These are phyloP conservation scores for Characodon lateralis DNA, from an alignment of 2,797 vertebrate species.

Conservation along the genomic window DNA sequence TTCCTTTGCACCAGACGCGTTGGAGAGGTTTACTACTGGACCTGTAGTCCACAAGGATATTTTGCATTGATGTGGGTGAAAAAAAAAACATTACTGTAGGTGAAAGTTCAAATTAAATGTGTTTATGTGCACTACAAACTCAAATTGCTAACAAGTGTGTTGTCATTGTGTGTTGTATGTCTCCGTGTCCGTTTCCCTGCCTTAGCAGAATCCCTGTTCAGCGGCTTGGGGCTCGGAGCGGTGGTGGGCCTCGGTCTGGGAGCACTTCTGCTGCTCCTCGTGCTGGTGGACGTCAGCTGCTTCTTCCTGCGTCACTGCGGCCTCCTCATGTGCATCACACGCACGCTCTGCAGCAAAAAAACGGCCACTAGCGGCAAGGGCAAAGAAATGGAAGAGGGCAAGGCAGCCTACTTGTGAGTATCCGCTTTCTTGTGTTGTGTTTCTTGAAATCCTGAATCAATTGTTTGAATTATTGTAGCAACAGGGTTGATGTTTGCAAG, in stretches of 20 bases:
- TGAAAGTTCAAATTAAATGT: not conserved
- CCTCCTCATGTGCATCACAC: constrained; percentile 95
- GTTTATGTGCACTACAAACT: not conserved
- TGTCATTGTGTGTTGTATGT: constrained; percentile 33
- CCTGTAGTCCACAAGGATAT: no score
- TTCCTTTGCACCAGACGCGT: no score
- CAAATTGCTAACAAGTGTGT: constrained; percentile 64
- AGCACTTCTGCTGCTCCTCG: constrained; percentile 91
- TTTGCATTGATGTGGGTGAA: no score
- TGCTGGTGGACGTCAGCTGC: constrained; percentile 94
- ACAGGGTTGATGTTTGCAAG: constrained; percentile 40
- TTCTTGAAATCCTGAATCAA: constrained; percentile 2
- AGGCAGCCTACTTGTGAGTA: constrained; percentile 98
- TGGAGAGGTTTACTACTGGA: no score
- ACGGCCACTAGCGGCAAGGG: constrained; percentile 93
- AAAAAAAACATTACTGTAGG: not conserved
- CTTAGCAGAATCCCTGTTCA: constrained; percentile 97
- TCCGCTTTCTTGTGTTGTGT: not conserved
- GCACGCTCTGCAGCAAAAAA: constrained; percentile 93
- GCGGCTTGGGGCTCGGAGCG: constrained; percentile 91
- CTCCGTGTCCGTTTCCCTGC: constrained; percentile 58
- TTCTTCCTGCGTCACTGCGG: constrained; percentile 97
- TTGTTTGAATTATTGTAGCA: constrained; percentile 9
- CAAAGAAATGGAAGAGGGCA: constrained; percentile 97
- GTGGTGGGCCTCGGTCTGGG: constrained; percentile 93